phyloP scores from a whole-genome alignment of 2,113 vertebrate genomes.

The Siniperca chuatsi region DNA sequence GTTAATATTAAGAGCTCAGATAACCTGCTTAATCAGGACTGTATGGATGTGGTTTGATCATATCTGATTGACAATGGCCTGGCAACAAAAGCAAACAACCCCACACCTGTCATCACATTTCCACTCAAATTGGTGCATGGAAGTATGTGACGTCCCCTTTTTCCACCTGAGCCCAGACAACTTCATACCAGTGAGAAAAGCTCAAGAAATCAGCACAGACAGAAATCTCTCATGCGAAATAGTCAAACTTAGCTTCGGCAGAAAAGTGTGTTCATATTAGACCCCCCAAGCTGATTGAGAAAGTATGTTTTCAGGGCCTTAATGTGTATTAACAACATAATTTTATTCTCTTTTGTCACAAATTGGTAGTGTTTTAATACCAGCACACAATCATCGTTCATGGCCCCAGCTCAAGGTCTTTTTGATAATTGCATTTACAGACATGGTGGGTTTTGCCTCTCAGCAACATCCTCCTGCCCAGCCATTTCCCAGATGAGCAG shows the following conservation, averaged over 20 bases:
- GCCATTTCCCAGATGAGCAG: slow-evolving; percentile 70
- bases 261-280: background rate
- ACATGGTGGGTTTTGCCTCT: slow-evolving; percentile 58
- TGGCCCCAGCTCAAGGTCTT: slow-evolving; percentile 52
- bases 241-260: background rate
- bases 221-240: background rate
- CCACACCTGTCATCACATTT: background rate
- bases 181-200: background rate
- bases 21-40: background rate
- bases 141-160: background rate
- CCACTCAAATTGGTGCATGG: background rate
- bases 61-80: background rate
- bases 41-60: background rate
- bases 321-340: slow-evolving; percentile 16
- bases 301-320: slow-evolving; percentile 17
- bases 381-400: slow-evolving; percentile 5
- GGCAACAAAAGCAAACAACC: background rate
- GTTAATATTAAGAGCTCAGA: background rate
- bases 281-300: background rate
- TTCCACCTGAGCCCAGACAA: background rate
- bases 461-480: slow-evolving; percentile 60
- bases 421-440: slow-evolving; percentile 76
- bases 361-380: slow-evolving; percentile 39
- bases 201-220: background rate
- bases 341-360: slow-evolving; percentile 8